Percentiles rank a stretch among this genome's conserved stretches.
phyloP scores from a whole-genome alignment of 92 coral and sea anemone genomes.

The Epizoanthus rinbou region DNA sequence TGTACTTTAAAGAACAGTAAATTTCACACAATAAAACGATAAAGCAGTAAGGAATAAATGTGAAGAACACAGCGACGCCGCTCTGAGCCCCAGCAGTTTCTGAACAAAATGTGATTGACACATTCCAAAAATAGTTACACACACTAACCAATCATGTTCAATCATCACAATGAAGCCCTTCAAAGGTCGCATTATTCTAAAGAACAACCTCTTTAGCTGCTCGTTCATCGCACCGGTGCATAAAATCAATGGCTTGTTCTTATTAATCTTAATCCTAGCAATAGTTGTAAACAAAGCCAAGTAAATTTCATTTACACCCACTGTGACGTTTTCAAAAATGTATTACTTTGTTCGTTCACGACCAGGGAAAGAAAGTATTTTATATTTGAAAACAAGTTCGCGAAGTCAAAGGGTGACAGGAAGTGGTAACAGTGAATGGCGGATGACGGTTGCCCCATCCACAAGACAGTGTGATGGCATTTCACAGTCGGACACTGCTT shows the following conservation, averaged over 20 bases:
- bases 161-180: conserved; percentile 31
- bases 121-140: conserved; percentile 73
- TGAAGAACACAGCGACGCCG: conserved; percentile 30
- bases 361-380: conserved; percentile 2
- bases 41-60: not conserved
- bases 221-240: not conserved
- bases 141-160: conserved; percentile 36
- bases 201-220: conserved; percentile 8
- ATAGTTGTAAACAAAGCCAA: not conserved
- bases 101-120: conserved; percentile 73
- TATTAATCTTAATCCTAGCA: not conserved
- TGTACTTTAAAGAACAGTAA: conserved; percentile 16
- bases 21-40: conserved; percentile 17
- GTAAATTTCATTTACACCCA: not conserved
- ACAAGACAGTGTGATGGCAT: not conserved
- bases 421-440: not conserved
- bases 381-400: not conserved
- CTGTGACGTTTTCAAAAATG: not conserved
- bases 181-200: conserved; percentile 3
- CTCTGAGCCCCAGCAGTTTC: not conserved
- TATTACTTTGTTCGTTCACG: not conserved
- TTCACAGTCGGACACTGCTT: conserved; percentile 25
- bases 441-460: not conserved
- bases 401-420: not conserved
- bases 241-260: not conserved